Evolutionary conservation across 2,113 vertebrate species (phyloP).

Genomic region (Peucedramus taeniatus): DNA sequence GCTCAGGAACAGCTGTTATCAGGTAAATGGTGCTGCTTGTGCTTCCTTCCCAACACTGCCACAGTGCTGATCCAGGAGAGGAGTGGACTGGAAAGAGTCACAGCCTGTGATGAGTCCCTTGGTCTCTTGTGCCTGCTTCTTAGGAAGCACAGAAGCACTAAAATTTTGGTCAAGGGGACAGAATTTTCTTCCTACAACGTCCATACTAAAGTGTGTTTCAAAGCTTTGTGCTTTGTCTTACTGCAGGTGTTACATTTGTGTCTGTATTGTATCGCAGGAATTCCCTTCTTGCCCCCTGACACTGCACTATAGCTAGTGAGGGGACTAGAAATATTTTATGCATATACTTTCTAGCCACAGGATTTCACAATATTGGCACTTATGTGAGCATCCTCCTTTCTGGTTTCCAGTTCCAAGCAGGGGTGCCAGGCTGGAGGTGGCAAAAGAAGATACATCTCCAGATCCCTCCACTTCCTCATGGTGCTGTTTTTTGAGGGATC

Average conservation of each 20-base stretch:
- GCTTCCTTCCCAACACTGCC: neutral
- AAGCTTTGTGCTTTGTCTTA: neutral
- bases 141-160: neutral
- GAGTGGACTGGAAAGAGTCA: neutral
- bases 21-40: slow-evolving; percentile 69
- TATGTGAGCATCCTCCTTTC: neutral
- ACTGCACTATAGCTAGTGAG: neutral
- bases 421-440: neutral
- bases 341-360: neutral
- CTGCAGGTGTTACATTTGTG: neutral
- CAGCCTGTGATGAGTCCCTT: neutral
- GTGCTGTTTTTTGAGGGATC: neutral
- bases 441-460: neutral
- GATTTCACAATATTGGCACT: neutral
- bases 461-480: neutral
- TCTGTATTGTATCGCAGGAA: neutral
- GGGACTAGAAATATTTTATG: neutral
- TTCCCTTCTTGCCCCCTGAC: neutral
- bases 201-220: neutral
- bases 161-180: no score
- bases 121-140: neutral
- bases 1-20: slow-evolving; percentile 87
- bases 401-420: neutral
- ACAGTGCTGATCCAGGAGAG: neutral
- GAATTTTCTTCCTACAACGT: neutral